phyloP scores from a whole-genome alignment of 2,113 vertebrate species.

The Microcebus tavaratra region DNA sequence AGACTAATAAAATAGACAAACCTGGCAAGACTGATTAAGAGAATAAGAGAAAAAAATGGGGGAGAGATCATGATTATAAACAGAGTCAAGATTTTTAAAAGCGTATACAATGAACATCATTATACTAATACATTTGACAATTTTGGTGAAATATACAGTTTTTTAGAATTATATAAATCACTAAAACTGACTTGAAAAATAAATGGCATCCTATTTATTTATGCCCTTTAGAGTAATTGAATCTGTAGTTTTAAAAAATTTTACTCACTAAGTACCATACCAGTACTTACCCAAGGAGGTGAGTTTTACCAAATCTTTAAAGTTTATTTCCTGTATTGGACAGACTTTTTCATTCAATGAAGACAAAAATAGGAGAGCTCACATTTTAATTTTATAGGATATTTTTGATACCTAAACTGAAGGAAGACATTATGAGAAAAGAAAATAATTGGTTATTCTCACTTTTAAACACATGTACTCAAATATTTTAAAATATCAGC shows the following conservation, averaged over 20 bases:
- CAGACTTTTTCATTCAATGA: neutral
- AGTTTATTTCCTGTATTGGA: neutral
- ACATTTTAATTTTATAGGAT: neutral
- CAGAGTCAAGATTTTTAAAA: slow-evolving; percentile 12
- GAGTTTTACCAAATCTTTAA: slow-evolving; percentile 26
- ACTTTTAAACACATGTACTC: neutral
- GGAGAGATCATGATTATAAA: neutral
- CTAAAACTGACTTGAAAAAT: slow-evolving; percentile 20
- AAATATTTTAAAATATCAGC: slow-evolving; percentile 6
- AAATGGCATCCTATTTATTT: neutral
- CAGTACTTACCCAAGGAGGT: neutral
- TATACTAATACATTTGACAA: neutral
- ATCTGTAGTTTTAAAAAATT: neutral
- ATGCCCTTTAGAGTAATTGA: slow-evolving; percentile 11
- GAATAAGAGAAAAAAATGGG: neutral
- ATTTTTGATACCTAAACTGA: neutral
- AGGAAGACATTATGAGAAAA: neutral
- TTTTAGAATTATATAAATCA: neutral
- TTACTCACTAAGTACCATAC: neutral
- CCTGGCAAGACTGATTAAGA: neutral
- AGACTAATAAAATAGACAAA: slow-evolving; percentile 10
- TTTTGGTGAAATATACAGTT: neutral
- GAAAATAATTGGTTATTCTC: neutral
- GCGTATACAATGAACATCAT: neutral
- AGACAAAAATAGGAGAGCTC: neutral